Base-by-base conservation (phyloP, 2,113 vertebrate species). In the Datnioides undecimradiatus region DNA sequence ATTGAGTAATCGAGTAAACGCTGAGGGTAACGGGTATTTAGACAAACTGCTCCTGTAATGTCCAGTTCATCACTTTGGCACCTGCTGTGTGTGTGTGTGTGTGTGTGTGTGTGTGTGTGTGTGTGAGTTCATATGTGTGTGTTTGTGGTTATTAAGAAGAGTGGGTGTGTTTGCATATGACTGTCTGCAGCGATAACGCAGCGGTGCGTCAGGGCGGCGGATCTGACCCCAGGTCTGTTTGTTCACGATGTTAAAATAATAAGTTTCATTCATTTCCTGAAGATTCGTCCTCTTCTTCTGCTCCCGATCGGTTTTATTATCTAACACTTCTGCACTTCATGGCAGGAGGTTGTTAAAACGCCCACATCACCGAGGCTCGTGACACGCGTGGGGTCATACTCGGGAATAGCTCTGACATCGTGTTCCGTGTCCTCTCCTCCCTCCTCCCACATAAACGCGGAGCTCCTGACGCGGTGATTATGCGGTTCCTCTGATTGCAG, bases 401-500 rank as follows among this genome's bases (percentile, higher is more conserved):
- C 51, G 7, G 11, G 33, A 38, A 6, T 2, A n/a, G 12, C 8
- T 16, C 21, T 57, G 54, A n/a, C n/a, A n/a, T 10, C 5, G 6
- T 4, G 8, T 2, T 29, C 25, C 3, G 13, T 52, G 5, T 29
- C 48, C 48, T 51, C 60, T 13, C 58, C 25, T 8, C 3, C 33
- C 3, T 13, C 41, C 58, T 36, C 40, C 43, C 71, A 71, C 66
- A 34, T 68, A 73, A 80, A 58, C 80, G 40, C 72, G 33, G 12
- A 54, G 3, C 59, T 17, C 27, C 59, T 66, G 73, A 66, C 73
- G 76, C 45, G 25, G 34, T 60, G 62, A 73, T 73, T 46, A 72
- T 1, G 45, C 0, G 55, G 8, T 45, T 27, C 41, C n/a, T 46
- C 59, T 72, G 73, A 57, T 36, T 34, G 59, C 58, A 51, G 58